Base-by-base conservation (phyloP, 2,888 invertebrate species). In the Spodoptera exigua region DNA sequence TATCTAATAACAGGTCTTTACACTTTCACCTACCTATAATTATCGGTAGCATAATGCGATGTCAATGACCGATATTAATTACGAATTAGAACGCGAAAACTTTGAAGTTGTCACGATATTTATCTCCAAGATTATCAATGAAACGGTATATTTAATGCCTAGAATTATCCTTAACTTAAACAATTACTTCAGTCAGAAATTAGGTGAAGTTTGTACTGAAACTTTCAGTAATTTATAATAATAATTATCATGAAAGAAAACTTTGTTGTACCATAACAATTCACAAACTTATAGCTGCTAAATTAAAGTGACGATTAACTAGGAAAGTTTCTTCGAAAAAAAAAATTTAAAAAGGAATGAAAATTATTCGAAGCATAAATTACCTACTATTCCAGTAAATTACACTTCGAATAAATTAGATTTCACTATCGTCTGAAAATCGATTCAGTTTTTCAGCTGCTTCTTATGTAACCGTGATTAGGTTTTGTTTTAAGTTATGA, bases 401-500 rank as follows among this genome's bases (percentile, higher is more conserved):
- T 79, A 73, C 59, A 44, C 47, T 69, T 61, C 21, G 60, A 56
- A 76, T 73, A 74, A 79, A 81, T 77, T 80, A 74, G 55, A 49
- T 76, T 78, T 71, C 48, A 65, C 58, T 78, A 79, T 74, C 73
- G 72, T 57, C 61, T 58, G 49, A 57, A 43, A 67, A 73, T 77
- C 74, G 69, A 78, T 77, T 67, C 52, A 62, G 64, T 76, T 78
- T 79, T 79, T 73, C 54, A 75, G 62, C 56, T 67, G 72, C 74
- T 78, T 74, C 63, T 79, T 70, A 70, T 65, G 64, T 71, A 45
- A 69, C 61, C 49, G 35, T 53, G 55, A 61, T 66, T 65, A 71
- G 46, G 47, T 4, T 2, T 18, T 11, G 45, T 0, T 17, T 36
- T 16, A 72, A 72, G 43, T 18, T 14, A 63, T 32, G 2, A 56